Base-by-base conservation (phyloP, 2,888 invertebrate species). In the Allophyes oxyacanthae region DNA sequence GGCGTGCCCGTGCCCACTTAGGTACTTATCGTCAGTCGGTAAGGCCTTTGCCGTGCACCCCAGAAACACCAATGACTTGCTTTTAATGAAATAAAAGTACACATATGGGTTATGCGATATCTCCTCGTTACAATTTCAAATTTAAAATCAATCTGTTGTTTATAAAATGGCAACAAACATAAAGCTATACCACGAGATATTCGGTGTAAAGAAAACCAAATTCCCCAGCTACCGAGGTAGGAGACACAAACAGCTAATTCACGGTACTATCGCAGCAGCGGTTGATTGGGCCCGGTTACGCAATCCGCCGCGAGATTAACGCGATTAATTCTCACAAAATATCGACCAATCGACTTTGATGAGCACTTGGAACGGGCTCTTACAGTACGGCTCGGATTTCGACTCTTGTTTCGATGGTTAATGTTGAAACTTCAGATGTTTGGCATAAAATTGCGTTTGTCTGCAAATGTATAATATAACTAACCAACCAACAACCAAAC, bases 281-380 rank as follows among this genome's bases (percentile, higher is more conserved):
- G 55, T 20, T 68, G 60, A 63, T 63, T 68, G 46, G 54, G 28
- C 34, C 41, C 54, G 46, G 56, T 49, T 7, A 41, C 14, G 36
- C 44, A 45, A 64, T 43, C 32, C 30, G 37, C 13, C 45, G 40
- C 38, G 40, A 65, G 62, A 75, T 75, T 64, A 60, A 49, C 54
- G 36, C 62, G 43, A 38, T 54, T 61, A 65, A 61, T 61, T 54
- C 43, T 53, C 56, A 42, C 58, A n/a, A 72, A 75, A 72, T 65
- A 75, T 64, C 51, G 25, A 20, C 45, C 44, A 40, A 43, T 57
- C 51, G 43, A 25, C 30, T 59, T 54, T 54, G 51, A 56, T 45
- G 46, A 62, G 15, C 52, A 28, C 33, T 32, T 55, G 20, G 53
- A 43, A 49, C 57, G 43, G 11, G 9, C 28, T 10, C 41, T 44